phyloP scores from a whole-genome alignment of 1,140 invertebrate genomes.

The Adelges cooleyi region DNA sequence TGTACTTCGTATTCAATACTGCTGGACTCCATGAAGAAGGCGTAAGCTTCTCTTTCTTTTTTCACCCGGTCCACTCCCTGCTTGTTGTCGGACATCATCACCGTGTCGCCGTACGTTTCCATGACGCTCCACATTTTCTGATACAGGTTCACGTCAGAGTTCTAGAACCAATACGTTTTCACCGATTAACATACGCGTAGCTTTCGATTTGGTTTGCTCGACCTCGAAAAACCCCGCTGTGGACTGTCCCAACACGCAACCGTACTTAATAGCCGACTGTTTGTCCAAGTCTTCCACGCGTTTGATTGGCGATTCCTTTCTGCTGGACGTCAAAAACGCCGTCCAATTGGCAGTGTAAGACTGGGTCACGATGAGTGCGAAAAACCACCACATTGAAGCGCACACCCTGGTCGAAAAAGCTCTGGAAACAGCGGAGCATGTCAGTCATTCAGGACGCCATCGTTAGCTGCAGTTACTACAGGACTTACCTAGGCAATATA shows the following conservation, averaged over 20 bases:
- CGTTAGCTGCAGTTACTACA: neutral
- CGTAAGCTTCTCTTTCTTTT: constrained; percentile 68
- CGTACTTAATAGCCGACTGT: constrained; percentile 94
- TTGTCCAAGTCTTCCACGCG: constrained; percentile 90
- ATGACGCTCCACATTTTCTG: constrained; percentile 88
- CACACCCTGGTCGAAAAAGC: constrained; percentile 82
- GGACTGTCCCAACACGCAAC: constrained; percentile 80
- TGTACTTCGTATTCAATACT: constrained; percentile 85
- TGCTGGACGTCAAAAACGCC: constrained; percentile 90
- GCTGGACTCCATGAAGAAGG: constrained; percentile 87
- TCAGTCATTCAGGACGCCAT: too few species aligned
- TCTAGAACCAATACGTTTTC: neutral
- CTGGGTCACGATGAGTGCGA: constrained; percentile 98
- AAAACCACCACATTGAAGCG: constrained; percentile 94
- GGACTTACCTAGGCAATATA: constrained; percentile 41
- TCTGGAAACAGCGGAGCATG: constrained; percentile 44
- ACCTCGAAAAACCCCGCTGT: constrained; percentile 87
- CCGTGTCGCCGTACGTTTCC: constrained; percentile 70
- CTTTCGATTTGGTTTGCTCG: neutral
- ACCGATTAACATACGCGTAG: neutral
- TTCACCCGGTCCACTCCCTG: constrained; percentile 77
- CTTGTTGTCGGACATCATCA: constrained; percentile 71
- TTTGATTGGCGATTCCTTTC: constrained; percentile 92
- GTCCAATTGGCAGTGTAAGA: constrained; percentile 96
- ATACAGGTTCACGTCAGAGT: constrained; percentile 58